Base-by-base conservation (phyloP, 1,140 invertebrate species). In the Centruroides sculpturatus region DNA sequence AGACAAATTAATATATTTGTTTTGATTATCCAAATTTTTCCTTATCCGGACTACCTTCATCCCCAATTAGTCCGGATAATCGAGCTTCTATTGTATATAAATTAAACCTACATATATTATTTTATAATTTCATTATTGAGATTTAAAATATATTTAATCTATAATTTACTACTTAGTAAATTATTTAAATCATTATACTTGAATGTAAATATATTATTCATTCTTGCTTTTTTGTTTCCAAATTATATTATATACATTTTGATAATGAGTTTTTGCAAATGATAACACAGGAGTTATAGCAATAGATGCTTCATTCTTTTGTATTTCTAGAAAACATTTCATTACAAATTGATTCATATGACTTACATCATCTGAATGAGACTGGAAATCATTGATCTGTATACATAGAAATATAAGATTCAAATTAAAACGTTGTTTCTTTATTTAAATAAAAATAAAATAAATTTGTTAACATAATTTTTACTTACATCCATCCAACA, bases 321-420 rank as follows among this genome's bases (percentile, higher is more conserved):
- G 76, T 66, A 82, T 82, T 59, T 85, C 79, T 12, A 86, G 69
- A 69, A 82, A 84, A 67, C 81, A 82, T 57, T 75, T 71, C 7
- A 85, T 78, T 65, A 87, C 75, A 57, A 80, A 75, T 63, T 80
- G 80, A 72, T 89, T 91, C 36, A 83, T 81, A 59, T 83, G 78
- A 66, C 87, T 82, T 7, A 90, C 8, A 65, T 85, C 73, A 65
- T 85, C 73, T 5, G 84, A 81, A 78, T 88, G 81, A 36, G 76
- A 72, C 12, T 81, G 68, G 70, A 85, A 92, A 65, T 89, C 85
- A 47, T 83, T 78, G 41, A 90, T 60, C 81, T 83, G 66, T n/a
- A 74, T 74, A 59, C 67, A 66, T 8, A 51, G 41, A 50, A 50
- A 58, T 46, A 35, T 12, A 13, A 51, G 49, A 58, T 13, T 46